Percentiles rank a stretch among this genome's conserved stretches.
These are phyloP conservation scores for Spea hammondii DNA, from an alignment of 2,797 vertebrate genomes.

Conservation along the genomic window DNA sequence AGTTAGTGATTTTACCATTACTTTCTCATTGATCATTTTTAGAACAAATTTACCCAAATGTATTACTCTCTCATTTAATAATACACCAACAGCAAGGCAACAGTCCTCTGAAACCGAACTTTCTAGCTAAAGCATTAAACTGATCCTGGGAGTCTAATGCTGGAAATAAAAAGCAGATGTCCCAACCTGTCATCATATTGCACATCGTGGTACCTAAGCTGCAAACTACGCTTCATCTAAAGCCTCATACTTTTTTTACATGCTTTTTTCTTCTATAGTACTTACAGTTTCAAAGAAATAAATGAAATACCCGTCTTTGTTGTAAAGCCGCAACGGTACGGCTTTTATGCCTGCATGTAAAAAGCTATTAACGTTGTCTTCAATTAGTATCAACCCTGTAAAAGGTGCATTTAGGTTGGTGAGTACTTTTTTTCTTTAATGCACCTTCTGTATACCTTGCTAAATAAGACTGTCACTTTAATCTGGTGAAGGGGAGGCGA, in stretches of 20 bases:
- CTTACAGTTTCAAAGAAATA: background rate
- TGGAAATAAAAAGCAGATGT: background rate
- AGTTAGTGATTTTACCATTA: too few relatives aligned
- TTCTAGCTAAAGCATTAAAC: too few relatives aligned
- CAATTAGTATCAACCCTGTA: slow-evolving; percentile 35
- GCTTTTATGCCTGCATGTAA: slow-evolving; percentile 27
- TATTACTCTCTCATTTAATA: too few relatives aligned
- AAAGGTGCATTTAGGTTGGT: slow-evolving; percentile 17
- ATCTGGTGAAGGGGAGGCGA: slow-evolving; percentile 56
- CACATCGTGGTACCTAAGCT: background rate
- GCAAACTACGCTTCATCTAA: background rate
- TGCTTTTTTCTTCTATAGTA: background rate
- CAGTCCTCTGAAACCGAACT: too few relatives aligned
- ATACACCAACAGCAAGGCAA: too few relatives aligned
- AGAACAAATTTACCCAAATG: too few relatives aligned
- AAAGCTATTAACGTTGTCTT: slow-evolving; percentile 37
- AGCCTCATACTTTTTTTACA: background rate
- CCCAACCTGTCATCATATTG: background rate
- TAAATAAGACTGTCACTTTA: slow-evolving; percentile 38
- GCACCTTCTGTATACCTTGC: slow-evolving; percentile 29
- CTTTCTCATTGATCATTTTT: too few relatives aligned
- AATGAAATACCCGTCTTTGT: background rate
- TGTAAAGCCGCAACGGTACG: background rate
- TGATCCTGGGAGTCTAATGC: too few relatives aligned
- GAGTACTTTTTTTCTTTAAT: slow-evolving; percentile 32